A percentile compares a stretch with the other conserved stretches of the same genome.
phyloP scores from a whole-genome alignment of 2,113 vertebrate species.

The Forbesichthys papilliferus region DNA sequence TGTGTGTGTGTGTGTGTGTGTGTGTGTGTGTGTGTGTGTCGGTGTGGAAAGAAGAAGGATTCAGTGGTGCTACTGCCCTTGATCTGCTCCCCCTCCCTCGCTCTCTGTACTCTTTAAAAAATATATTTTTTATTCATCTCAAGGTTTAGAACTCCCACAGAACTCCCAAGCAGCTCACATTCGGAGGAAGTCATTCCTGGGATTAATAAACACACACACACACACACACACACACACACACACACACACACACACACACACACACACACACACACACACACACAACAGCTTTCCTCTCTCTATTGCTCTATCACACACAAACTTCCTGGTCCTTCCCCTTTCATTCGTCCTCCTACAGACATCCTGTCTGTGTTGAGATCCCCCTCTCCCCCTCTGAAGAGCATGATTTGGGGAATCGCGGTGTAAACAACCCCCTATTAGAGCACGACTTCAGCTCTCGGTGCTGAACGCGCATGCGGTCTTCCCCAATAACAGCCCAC shows the following conservation, averaged over 20 bases:
- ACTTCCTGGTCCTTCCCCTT: slow-evolving; percentile 54
- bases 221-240: slow-evolving; percentile 10
- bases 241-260: slow-evolving; percentile 22
- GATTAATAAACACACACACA: slow-evolving; percentile 57
- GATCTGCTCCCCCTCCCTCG: slow-evolving; percentile 37
- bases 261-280: neutral
- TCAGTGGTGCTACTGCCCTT: slow-evolving; percentile 45
- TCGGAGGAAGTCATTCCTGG: slow-evolving; percentile 76
- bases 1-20: slow-evolving; percentile 15
- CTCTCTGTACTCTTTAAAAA: slow-evolving; percentile 27
- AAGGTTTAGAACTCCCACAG: slow-evolving; percentile 69
- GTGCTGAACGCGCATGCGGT: slow-evolving; percentile 35
- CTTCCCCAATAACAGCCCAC: slow-evolving; percentile 8
- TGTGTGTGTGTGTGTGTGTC: slow-evolving; percentile 11
- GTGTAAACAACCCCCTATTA: slow-evolving; percentile 47
- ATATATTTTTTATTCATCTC: slow-evolving; percentile 43
- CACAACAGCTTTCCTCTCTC: neutral
- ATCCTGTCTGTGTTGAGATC: slow-evolving; percentile 70
- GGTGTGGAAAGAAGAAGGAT: slow-evolving; percentile 33
- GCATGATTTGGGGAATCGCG: slow-evolving; percentile 50
- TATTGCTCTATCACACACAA: slow-evolving; percentile 12
- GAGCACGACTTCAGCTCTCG: slow-evolving; percentile 29
- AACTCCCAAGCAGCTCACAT: slow-evolving; percentile 68
- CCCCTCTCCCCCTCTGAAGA: slow-evolving; percentile 55
- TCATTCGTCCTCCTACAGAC: slow-evolving; percentile 71